phyloP scores from a whole-genome alignment of 37 sponge, comb jelly and placozoan species.

The Crambe crambe region DNA sequence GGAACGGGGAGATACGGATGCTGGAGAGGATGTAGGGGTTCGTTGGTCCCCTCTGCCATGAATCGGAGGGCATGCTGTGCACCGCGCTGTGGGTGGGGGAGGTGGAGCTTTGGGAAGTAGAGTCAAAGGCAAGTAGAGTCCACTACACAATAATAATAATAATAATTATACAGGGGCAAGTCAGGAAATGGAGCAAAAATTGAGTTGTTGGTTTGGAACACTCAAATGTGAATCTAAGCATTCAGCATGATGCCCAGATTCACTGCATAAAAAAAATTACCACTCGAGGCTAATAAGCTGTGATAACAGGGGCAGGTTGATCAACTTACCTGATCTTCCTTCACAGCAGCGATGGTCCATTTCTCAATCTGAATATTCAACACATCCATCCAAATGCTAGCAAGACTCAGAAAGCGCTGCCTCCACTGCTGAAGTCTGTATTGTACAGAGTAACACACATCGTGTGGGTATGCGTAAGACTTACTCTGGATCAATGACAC shows the following conservation, averaged over 20 bases:
- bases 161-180: background rate
- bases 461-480: background rate
- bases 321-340: conserved; percentile 59
- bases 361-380: conserved; percentile 48
- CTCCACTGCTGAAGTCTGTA: conserved; percentile 72
- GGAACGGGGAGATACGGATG: conserved; percentile 36
- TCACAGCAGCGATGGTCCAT: conserved; percentile 53
- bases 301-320: too few relatives aligned
- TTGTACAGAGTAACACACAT: background rate
- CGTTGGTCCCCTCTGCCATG: background rate
- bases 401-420: conserved; percentile 57
- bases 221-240: too few relatives aligned
- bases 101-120: background rate
- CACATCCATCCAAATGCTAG: conserved; percentile 78
- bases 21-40: conserved; percentile 15
- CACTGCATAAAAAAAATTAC: too few relatives aligned
- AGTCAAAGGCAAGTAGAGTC: conserved; percentile 32
- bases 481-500: conserved; percentile 67
- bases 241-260: too few relatives aligned
- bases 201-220: too few relatives aligned
- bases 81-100: background rate
- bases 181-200: too few relatives aligned
- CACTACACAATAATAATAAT: conserved; percentile 26
- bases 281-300: too few relatives aligned
- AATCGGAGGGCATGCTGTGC: background rate